These are phyloP conservation scores for Drosophila melanosoma DNA, from an alignment of 2,888 invertebrate genomes.

Conservation along the genomic window DNA sequence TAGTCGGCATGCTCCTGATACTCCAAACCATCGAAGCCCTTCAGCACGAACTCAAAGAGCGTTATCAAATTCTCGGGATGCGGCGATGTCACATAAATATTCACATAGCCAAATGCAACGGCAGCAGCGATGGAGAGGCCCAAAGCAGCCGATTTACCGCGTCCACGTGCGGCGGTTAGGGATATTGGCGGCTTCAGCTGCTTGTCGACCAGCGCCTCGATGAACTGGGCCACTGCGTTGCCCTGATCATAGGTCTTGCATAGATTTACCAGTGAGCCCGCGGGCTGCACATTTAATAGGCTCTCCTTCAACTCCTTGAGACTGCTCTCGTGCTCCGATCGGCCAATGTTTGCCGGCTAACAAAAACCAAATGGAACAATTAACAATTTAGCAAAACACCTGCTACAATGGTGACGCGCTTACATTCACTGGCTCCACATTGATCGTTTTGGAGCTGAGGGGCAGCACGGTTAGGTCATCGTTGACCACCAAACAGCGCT, in stretches of 20 bases:
- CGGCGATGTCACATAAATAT: conserved; percentile 98
- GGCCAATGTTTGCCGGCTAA: conserved; percentile 81
- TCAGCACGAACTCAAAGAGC: conserved; percentile 97
- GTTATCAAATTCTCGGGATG: conserved; percentile 99
- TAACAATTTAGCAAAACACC: not conserved
- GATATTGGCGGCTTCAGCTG: conserved; percentile 94
- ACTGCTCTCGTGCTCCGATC: conserved; percentile 86
- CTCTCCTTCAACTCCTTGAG: conserved; percentile 92
- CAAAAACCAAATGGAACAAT: not conserved
- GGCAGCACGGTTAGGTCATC: conserved; percentile 96
- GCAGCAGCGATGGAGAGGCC: conserved; percentile 96
- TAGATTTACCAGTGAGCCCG: conserved; percentile 93
- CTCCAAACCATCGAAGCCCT: conserved; percentile 96
- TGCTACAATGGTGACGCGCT: conserved; percentile 17
- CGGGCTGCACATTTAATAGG: conserved; percentile 95
- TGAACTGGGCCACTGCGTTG: conserved; percentile 95
- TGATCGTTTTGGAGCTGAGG: conserved; percentile 94
- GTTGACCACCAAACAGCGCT: conserved; percentile 96
- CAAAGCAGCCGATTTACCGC: conserved; percentile 99
- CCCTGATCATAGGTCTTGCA: conserved; percentile 98
- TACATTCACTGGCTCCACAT: conserved; percentile 90
- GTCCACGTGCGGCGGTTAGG: conserved; percentile 97
- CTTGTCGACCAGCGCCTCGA: conserved; percentile 98
- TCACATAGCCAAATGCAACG: conserved; percentile 92
- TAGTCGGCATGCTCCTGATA: conserved; percentile 99